phyloP scores from a whole-genome alignment of 2,888 invertebrate genomes.

The Drosophila kuntzei region DNA sequence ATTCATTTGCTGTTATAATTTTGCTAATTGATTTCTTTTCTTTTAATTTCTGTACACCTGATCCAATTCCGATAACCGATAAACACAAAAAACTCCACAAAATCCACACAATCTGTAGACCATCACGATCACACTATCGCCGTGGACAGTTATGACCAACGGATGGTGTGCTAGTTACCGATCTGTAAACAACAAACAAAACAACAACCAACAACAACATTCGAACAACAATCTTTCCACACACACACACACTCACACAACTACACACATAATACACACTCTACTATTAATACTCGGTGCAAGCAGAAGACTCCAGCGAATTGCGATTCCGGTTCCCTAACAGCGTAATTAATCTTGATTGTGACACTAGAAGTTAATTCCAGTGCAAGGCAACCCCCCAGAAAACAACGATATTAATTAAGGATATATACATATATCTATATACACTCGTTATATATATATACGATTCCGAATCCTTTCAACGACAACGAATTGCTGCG shows the following conservation, averaged over 20 bases:
- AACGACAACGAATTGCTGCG: constrained; percentile 56
- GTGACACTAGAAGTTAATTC: constrained; percentile 60
- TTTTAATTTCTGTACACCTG: constrained; percentile 73
- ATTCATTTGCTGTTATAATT: constrained; percentile 61
- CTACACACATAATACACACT: constrained; percentile 25
- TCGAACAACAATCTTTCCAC: constrained; percentile 36
- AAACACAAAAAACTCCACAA: constrained; percentile 26
- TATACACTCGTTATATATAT: constrained; percentile 28
- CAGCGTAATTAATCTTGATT: constrained; percentile 66
- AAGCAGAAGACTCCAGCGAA: constrained; percentile 54
- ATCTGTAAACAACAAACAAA: constrained; percentile 82
- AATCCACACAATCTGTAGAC: constrained; percentile 73
- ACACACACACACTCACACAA: constrained; percentile 37
- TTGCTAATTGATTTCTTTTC: constrained; percentile 78
- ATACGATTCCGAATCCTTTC: constrained; percentile 39
- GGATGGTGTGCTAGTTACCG: constrained; percentile 84
- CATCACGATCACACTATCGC: constrained; percentile 85
- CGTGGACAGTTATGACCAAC: constrained; percentile 85
- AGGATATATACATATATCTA: constrained; percentile 32
- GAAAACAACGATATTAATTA: constrained; percentile 50
- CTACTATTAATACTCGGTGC: constrained; percentile 55
- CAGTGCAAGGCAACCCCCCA: constrained; percentile 50
- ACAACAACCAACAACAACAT: constrained; percentile 49
- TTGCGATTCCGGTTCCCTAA: constrained; percentile 47
- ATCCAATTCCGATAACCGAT: constrained; percentile 26